phyloP scores from a whole-genome alignment of 2,888 invertebrate genomes.

The Eupithecia abbreviata region DNA sequence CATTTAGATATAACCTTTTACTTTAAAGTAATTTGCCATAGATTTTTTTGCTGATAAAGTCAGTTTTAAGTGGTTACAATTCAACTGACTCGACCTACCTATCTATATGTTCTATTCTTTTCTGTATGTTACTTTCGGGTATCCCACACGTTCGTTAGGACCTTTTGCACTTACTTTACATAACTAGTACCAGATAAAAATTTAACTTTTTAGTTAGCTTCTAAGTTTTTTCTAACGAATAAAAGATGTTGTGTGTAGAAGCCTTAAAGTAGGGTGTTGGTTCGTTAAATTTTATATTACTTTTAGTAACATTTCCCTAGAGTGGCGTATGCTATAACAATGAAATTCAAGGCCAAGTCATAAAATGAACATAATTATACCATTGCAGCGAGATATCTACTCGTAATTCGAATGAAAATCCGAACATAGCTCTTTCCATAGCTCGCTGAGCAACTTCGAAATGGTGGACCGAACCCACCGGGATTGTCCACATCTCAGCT shows the following conservation, averaged over 20 bases:
- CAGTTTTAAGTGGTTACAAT: neutral
- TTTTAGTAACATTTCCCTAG: conserved; percentile 44
- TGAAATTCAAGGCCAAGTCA: conserved; percentile 34
- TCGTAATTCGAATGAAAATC: no score
- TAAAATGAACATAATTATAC: conserved; percentile 41
- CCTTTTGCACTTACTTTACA: neutral
- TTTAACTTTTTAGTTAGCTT: neutral
- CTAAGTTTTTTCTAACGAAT: neutral
- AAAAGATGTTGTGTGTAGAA: conserved; percentile 13
- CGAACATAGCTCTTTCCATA: no score
- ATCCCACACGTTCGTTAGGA: neutral
- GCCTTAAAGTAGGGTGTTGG: conserved; percentile 33
- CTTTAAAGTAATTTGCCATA: neutral
- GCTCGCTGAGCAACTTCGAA: no score
- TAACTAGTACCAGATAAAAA: neutral
- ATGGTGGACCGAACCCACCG: no score
- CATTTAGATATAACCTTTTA: no score
- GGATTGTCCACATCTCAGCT: no score
- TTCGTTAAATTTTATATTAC: conserved; percentile 47
- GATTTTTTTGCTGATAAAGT: neutral
- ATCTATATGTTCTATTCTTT: no score
- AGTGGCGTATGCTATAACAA: conserved; percentile 38
- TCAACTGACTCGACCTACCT: neutral
- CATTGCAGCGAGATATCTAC: conserved; percentile 22
- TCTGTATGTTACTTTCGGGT: neutral